Evolutionary conservation across 2,113 vertebrate species (phyloP), one percentile per base, ranked within the genome.

Genomic region (Paraplagusia blochii): DNA sequence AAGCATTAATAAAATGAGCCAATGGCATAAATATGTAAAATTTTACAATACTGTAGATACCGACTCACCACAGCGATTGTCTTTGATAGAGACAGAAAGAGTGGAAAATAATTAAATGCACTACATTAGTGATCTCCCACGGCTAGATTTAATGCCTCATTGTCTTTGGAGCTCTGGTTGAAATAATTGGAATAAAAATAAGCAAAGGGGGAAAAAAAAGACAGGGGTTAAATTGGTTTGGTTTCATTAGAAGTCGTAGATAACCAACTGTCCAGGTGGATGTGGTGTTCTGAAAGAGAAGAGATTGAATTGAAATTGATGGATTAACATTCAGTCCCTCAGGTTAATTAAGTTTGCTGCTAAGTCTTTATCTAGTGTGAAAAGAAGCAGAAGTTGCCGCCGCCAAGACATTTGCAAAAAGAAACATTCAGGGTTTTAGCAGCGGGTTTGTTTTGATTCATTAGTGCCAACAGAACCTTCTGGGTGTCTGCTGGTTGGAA

Each of bases 331-430:
- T 16, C 51, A 35, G 17, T 42, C 66, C 63, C 53, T 53, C 42
- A 40, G 64, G 58, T 72, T 74, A 40, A 61, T 72, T 65, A 62
- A 79, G 65, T 60, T 48, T 12, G 19, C 57, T 5, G 48, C 51
- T 56, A 59, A 73, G 58, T 42, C 59, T 74, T 62, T 52, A 22
- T 63, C 67, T 15, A 40, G 46, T 18, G 17, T 22, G n/a, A 57
- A 29, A 5, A 40, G 22, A 18, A n/a, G n/a, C n/a, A n/a, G n/a
- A n/a, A 48, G 52, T 72, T 69, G 59, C 62, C 63, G 4, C 15
- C 22, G n/a, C 33, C 29, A 16, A 45, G 58, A 52, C 64, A 14
- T 57, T 19, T 18, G 16, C 15, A 46, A 10, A 9, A 38, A 38
- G 1, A 36, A 7, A 1, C 36, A 12, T 46, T 18, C 16, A 46